These are phyloP conservation scores for Dryocosmus kuriphilus DNA, from an alignment of 2,888 invertebrate species.

Conservation along the genomic window DNA sequence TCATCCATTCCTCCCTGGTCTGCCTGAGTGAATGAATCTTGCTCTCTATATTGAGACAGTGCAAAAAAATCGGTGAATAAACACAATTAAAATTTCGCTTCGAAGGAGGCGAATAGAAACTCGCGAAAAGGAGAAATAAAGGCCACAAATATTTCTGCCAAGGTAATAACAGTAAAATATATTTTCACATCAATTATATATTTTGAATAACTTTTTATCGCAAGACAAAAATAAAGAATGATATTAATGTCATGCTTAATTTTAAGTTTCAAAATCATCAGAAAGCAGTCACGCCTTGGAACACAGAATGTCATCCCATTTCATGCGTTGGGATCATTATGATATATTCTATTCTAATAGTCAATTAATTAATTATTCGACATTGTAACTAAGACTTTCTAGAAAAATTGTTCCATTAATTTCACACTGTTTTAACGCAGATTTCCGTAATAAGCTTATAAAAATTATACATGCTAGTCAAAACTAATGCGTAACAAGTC, in stretches of 20 bases:
- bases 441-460: too few species aligned
- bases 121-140: neutral
- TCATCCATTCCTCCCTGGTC: neutral
- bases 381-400: neutral
- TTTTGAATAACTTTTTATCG: neutral
- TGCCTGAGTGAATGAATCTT: constrained; percentile 7
- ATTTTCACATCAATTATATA: neutral
- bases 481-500: neutral
- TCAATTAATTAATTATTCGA: neutral
- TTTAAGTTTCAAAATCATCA: neutral
- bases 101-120: neutral
- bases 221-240: too few species aligned
- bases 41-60: neutral
- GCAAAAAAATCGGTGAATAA: neutral
- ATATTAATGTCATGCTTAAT: neutral
- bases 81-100: neutral
- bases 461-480: neutral
- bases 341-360: neutral
- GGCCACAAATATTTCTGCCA: neutral
- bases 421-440: neutral
- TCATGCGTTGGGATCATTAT: neutral
- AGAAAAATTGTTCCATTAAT: neutral
- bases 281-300: neutral
- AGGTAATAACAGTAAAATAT: neutral
- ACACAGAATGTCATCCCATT: neutral